Evolutionary conservation across 2,113 vertebrate species (phyloP), one percentile per base, ranked within the genome.

Genomic region (Mesoclemmys tuberculata): DNA sequence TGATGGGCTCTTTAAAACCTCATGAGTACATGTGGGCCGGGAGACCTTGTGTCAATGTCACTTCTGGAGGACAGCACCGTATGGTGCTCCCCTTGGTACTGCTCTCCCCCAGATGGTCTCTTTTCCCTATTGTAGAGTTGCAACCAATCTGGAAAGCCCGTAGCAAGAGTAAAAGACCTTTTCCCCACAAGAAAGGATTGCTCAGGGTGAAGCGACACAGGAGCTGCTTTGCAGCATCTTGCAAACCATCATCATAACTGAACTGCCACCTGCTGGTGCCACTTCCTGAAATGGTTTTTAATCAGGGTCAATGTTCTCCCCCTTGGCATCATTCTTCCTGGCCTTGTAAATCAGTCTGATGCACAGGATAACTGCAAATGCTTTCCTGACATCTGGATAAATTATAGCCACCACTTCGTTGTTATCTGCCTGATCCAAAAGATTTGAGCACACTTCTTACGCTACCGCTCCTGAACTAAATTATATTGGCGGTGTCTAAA

Each of bases 401-500:
- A 24, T 71, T 94, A 90, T 61, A 87, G 85, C 75, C 87, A 3
- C 80, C 49, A 61, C 27, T 96, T 93, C 84, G 82, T 56, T 77
- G 0, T 94, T 95, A 93, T 96, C 91, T 96, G 95, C 89, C 91
- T 92, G 90, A 88, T 90, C 68, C 58, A 82, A 41, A 95, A 93
- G 82, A 80, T 88, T 74, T 82, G 2, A 93, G 58, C 85, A 18
- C 83, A 87, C 91, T 96, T 90, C 84, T 93, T 84, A 95, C 44
- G 79, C 0, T 75, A 51, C n/a, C 56, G 41, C 19, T 48, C 56
- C 22, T 78, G 87, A 68, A 0, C 82, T 85, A 92, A 90, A 95
- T 93, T 95, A 93, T 86, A 91, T 77, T 91, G 85, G 77, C 58
- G 93, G 81, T 92, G 90, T 95, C 82, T 85, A 92, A 90, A 95